Base-by-base conservation (phyloP, 2,797 vertebrate genomes). In the Stomatorhinus walkeri region DNA sequence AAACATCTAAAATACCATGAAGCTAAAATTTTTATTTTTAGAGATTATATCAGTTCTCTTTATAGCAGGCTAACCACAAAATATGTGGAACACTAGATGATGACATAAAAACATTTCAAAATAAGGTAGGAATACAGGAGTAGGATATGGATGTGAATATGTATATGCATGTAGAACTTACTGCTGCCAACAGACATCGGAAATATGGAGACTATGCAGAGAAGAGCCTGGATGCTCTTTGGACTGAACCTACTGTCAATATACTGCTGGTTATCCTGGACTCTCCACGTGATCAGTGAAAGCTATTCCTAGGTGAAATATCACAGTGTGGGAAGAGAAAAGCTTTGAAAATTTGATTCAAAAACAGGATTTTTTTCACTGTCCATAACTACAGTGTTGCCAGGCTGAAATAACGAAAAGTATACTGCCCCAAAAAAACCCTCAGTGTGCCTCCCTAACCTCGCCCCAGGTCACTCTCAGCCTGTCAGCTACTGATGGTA, bases 261-360 rank as follows among this genome's bases (percentile, higher is more conserved):
- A 85, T 32, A 16, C 28, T 85, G 48, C 84, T 85, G 51, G 51
- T 85, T 54, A 51, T 85, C n/a, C 48, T 51, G 48, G 43, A 48
- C 43, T 85, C 48, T 85, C 84, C 49, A 28, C 28, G 22, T 32
- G 84, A 85, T 85, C 43, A 85, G 48, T 85, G n/a, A 49, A 49
- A 54, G 49, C 51, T 85, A 51, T 28, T 85, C 84, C 54, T 51
- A 54, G 49, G 84, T 85, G 22, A 85, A 36, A 85, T 85, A 85
- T 51, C 84, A 85, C 48, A 52, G 48, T 51, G 24, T 36, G 84
- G 84, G 51, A 85, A 85, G 51, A 85, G 46, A 85, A 85, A 85
- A 24, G 84, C 84, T 24, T 61, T 61, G 59, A 59, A 59, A 51
- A 52, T 28, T 85, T 52, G 4, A 85, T 28, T 51, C 84, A 85